Percentiles rank a stretch among this genome's conserved stretches.
Evolutionary conservation across 2,113 vertebrate genomes (phyloP).

Genomic region (Setophaga kirtlandii): DNA sequence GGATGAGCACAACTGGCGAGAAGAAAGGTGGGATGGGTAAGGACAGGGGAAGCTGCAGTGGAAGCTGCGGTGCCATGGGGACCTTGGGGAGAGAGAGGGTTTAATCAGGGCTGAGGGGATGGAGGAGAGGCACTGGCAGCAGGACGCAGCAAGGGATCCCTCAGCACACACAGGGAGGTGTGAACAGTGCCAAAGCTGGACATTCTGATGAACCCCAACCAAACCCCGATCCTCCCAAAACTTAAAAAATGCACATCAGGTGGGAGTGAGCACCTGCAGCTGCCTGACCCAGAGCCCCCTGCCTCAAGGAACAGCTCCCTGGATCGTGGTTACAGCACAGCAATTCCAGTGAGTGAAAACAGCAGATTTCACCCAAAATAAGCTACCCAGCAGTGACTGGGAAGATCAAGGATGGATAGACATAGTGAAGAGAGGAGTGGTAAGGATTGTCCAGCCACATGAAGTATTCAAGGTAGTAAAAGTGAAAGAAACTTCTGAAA

Average conservation of each 20-base stretch:
- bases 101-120: neutral
- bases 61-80: accelerated
- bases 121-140: too few relatives aligned
- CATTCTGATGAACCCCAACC: neutral
- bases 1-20: accelerated
- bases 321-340: accelerated
- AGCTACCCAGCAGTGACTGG: neutral
- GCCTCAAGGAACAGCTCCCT: neutral
- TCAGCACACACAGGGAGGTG: neutral
- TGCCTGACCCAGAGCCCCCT: neutral
- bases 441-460: neutral
- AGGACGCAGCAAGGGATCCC: neutral
- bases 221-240: neutral
- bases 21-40: neutral
- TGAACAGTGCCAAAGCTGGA: neutral
- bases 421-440: accelerated
- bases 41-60: neutral
- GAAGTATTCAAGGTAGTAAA: neutral
- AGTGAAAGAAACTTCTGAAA: neutral
- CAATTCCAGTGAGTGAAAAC: neutral
- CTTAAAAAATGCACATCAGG: neutral
- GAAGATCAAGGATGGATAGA: neutral
- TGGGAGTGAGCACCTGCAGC: neutral
- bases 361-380: neutral
- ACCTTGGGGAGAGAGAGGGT: neutral